A percentile compares a stretch with the other conserved stretches of the same genome.
Evolutionary conservation across 2,888 invertebrate genomes (phyloP).

Genomic region (Lasius platythorax): DNA sequence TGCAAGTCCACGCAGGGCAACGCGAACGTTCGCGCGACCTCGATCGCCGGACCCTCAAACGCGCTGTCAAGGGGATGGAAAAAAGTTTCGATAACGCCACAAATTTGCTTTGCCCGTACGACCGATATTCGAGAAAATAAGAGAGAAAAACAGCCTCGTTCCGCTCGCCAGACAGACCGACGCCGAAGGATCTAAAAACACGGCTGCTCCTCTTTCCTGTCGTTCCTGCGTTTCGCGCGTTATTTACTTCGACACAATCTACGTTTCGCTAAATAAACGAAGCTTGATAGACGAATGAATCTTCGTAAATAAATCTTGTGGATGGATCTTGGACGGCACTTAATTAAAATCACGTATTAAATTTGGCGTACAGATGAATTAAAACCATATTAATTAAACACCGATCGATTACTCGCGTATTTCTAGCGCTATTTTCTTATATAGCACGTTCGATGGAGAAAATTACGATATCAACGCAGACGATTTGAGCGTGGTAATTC

Average conservation of each 20-base stretch:
- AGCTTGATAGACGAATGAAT: slow-evolving; percentile 7
- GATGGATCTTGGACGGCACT: neutral
- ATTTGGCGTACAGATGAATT: slow-evolving; percentile 13
- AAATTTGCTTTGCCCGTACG: slow-evolving; percentile 52
- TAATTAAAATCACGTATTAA: slow-evolving; percentile 46
- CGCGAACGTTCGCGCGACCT: slow-evolving; percentile 21
- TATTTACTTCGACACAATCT: slow-evolving; percentile 29
- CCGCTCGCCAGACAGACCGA: slow-evolving; percentile 42
- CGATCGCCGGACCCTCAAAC: slow-evolving; percentile 32
- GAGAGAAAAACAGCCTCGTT: slow-evolving; percentile 38
- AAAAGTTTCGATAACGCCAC: slow-evolving; percentile 48
- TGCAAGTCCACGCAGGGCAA: slow-evolving; percentile 43
- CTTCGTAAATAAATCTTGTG: neutral
- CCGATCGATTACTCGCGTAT: neutral
- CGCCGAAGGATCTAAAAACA: slow-evolving; percentile 46
- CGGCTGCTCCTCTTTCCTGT: slow-evolving; percentile 14
- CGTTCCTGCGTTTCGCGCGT: neutral
- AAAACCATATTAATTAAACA: slow-evolving; percentile 46
- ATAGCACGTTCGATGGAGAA: slow-evolving; percentile 34
- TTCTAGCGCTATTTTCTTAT: slow-evolving; percentile 12
- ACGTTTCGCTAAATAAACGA: slow-evolving; percentile 30
- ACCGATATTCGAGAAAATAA: slow-evolving; percentile 35
- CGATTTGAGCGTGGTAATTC: slow-evolving; percentile 6
- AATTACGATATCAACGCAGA: slow-evolving; percentile 29
- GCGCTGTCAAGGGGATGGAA: slow-evolving; percentile 21